phyloP scores from a whole-genome alignment of 2,797 vertebrate species.

The Eptatretus atami region DNA sequence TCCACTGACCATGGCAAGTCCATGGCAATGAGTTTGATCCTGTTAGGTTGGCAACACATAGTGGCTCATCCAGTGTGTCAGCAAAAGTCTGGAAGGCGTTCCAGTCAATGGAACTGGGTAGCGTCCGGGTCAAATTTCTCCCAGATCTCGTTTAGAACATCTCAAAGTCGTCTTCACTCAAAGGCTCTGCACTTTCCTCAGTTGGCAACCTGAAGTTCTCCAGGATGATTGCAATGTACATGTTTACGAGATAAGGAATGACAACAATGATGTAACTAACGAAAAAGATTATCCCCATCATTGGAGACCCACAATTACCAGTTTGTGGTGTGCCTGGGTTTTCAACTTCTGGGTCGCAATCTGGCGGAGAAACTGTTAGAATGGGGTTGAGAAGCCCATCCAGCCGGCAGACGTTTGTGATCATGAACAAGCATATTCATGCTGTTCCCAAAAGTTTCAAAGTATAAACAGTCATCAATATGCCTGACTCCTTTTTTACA shows the following conservation, averaged over 20 bases:
- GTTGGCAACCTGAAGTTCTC: slow-evolving; percentile 91
- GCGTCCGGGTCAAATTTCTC: slow-evolving; percentile 55
- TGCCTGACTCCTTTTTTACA: slow-evolving; percentile 45
- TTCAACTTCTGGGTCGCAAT: slow-evolving; percentile 21
- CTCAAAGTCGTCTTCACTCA: slow-evolving; percentile 77
- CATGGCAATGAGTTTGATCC: slow-evolving; percentile 53
- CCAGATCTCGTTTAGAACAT: slow-evolving; percentile 86
- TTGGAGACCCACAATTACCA: slow-evolving; percentile 44
- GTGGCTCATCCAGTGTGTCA: slow-evolving; percentile 35
- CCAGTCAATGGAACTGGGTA: slow-evolving; percentile 59
- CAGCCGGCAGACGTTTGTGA: slow-evolving; percentile 75
- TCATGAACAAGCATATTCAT: slow-evolving; percentile 89
- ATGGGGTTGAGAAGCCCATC: slow-evolving; percentile 38
- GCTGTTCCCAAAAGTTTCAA: slow-evolving; percentile 81
- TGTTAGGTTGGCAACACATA: slow-evolving; percentile 54
- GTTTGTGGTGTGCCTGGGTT: slow-evolving; percentile 29
- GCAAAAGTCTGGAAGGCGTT: slow-evolving; percentile 54
- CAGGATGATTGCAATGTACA: slow-evolving; percentile 84
- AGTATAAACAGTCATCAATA: slow-evolving; percentile 94
- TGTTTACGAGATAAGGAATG: slow-evolving; percentile 63
- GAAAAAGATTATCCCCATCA: slow-evolving; percentile 50
- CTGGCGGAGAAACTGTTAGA: slow-evolving; percentile 26
- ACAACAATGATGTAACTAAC: slow-evolving; percentile 87
- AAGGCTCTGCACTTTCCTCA: slow-evolving; percentile 61
- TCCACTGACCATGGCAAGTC: slow-evolving; percentile 66